phyloP scores from a whole-genome alignment of 1,140 invertebrate genomes.

The Acromyrmex echinatior region DNA sequence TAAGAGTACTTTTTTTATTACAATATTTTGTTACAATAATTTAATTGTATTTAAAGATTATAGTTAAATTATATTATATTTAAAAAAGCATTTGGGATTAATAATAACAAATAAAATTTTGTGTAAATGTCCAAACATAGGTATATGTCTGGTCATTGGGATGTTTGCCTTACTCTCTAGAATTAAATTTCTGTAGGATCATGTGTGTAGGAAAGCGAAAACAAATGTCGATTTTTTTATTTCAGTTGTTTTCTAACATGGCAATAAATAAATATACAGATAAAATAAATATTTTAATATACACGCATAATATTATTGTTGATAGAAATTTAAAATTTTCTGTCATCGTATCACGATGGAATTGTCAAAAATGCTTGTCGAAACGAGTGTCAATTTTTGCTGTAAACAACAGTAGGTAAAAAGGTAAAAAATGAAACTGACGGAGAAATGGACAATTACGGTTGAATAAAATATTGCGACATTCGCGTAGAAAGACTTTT shows the following conservation, averaged over 20 bases:
- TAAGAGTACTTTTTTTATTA: too few relatives aligned
- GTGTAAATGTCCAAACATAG: too few relatives aligned
- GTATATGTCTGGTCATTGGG: too few relatives aligned
- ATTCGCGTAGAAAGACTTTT: conserved; percentile 62
- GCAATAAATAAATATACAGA: neutral
- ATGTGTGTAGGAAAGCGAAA: neutral
- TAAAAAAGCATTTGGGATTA: too few relatives aligned
- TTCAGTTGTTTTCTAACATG: neutral
- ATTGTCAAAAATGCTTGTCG: neutral
- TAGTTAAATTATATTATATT: too few relatives aligned
- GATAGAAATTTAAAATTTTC: neutral
- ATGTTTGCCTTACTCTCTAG: too few relatives aligned
- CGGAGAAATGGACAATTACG: conserved; percentile 41
- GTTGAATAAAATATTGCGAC: conserved; percentile 57
- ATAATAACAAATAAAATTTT: too few relatives aligned
- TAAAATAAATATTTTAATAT: conserved; percentile 6
- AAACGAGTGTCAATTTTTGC: conserved; percentile 30
- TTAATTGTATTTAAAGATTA: too few relatives aligned
- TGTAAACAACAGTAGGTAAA: conserved; percentile 15
- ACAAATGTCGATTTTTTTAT: neutral
- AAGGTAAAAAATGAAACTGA: neutral
- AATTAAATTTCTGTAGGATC: too few relatives aligned
- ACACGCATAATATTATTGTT: neutral
- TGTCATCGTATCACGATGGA: neutral
- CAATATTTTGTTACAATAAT: too few relatives aligned